Evolutionary conservation across 1,140 invertebrate genomes (phyloP).

Genomic region (Frieseomelitta varia): DNA sequence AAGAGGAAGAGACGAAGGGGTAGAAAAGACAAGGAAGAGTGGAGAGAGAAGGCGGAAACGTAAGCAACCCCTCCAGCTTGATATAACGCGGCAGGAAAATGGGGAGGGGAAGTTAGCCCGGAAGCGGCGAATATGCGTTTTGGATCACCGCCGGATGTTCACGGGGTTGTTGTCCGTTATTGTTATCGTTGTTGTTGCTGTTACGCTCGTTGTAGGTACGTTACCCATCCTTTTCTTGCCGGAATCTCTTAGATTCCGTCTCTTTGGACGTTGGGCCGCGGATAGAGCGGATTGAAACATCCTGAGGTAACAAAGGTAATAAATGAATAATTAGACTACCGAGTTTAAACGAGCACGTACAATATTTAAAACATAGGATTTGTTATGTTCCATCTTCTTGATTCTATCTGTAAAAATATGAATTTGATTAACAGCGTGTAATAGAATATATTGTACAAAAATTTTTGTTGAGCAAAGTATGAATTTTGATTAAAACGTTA

Average conservation of each 20-base stretch:
- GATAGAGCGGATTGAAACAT: neutral
- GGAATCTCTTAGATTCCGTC: neutral
- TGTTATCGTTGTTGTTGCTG: slow-evolving; percentile 41
- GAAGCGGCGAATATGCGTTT: slow-evolving; percentile 74
- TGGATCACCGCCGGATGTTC: slow-evolving; percentile 66
- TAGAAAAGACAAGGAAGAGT: neutral
- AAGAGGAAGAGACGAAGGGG: no score
- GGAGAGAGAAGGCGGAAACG: slow-evolving; percentile 16
- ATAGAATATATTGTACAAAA: no score
- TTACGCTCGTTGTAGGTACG: neutral
- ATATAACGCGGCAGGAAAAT: slow-evolving; percentile 56
- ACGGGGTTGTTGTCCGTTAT: slow-evolving; percentile 49
- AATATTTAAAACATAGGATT: neutral
- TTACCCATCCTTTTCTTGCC: neutral
- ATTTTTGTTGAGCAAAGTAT: no score
- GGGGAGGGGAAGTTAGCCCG: slow-evolving; percentile 60
- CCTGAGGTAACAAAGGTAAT: no score
- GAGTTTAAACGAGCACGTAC: neutral
- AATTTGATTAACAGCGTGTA: no score
- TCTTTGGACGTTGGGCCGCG: neutral
- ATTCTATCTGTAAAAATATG: no score
- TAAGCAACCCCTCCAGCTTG: slow-evolving; percentile 64
- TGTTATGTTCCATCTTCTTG: no score
- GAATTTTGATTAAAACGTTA: no score
- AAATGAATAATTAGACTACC: no score